A percentile compares a stretch with the other conserved stretches of the same genome.
Conservation (phyloP, 2,888 invertebrate species). For the Encarsia formosa region DNA sequence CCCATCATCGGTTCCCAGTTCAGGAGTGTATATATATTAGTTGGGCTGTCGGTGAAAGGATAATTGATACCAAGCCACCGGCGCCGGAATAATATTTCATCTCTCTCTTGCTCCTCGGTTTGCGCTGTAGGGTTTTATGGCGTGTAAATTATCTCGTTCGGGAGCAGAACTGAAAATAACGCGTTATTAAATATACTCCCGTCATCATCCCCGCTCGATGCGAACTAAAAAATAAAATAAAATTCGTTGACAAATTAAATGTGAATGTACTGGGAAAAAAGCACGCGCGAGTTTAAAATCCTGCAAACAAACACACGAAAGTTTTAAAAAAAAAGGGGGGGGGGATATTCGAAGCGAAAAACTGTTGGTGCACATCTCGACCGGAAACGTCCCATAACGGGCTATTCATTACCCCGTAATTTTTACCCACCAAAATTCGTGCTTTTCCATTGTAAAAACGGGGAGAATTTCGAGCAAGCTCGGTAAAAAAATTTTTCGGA, state of each 20-base stretch:
- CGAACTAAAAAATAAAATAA: too few species aligned
- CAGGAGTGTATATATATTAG: constrained; percentile 13
- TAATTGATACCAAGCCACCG: constrained; percentile 20
- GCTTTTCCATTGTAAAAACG: too few species aligned
- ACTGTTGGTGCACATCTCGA: constrained; percentile 2
- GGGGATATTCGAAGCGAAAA: constrained; percentile 6
- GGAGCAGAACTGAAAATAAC: constrained; percentile 17
- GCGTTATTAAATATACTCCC: constrained; percentile 7
- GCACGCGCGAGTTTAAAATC: too few species aligned
- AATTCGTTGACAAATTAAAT: too few species aligned
- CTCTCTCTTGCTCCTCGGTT: neutral
- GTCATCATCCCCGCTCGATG: too few species aligned
- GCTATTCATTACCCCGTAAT: constrained; percentile 26
- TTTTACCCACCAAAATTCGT: constrained; percentile 10
- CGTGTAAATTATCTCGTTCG: constrained; percentile 24
- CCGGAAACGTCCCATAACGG: constrained; percentile 24
- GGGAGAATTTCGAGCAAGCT: too few species aligned
- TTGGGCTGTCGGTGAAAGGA: constrained; percentile 16
- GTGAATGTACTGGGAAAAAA: too few species aligned
- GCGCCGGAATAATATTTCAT: too few species aligned
- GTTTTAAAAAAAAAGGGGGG: neutral
- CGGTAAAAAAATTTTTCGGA: too few species aligned
- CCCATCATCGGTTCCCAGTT: constrained; percentile 13
- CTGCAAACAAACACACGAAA: neutral
- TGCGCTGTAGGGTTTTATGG: constrained; percentile 8